phyloP scores from a whole-genome alignment of 2,113 vertebrate genomes.

The Gadus macrocephalus region DNA sequence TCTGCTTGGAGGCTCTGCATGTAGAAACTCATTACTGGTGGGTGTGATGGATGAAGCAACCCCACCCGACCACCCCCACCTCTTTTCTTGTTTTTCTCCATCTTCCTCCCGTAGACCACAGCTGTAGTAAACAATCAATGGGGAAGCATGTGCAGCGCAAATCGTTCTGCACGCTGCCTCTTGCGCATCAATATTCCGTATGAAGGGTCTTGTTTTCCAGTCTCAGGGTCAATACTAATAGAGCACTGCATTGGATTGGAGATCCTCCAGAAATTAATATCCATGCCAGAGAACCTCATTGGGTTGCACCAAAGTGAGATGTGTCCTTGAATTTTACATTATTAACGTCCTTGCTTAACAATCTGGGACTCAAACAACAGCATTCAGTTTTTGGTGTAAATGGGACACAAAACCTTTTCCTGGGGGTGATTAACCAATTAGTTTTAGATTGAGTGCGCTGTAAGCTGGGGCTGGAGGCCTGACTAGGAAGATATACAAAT shows the following conservation, averaged over 20 bases:
- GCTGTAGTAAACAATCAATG: constrained; percentile 68
- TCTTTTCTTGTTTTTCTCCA: constrained; percentile 7
- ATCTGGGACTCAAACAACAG: not conserved
- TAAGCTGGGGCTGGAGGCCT: too few species aligned
- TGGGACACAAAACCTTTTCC: too few species aligned
- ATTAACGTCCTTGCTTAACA: not conserved
- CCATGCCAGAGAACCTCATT: constrained; percentile 25
- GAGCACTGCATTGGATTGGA: constrained; percentile 45
- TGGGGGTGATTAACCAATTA: too few species aligned
- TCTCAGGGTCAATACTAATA: constrained; percentile 62
- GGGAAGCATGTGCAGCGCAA: constrained; percentile 59
- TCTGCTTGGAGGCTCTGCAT: constrained; percentile 51
- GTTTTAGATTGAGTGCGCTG: too few species aligned
- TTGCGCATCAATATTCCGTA: constrained; percentile 58
- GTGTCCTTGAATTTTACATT: constrained; percentile 22
- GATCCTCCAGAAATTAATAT: constrained; percentile 35
- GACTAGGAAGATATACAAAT: too few species aligned
- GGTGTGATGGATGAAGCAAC: constrained; percentile 55
- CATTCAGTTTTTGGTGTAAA: too few species aligned
- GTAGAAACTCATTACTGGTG: constrained; percentile 64
- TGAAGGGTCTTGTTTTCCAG: constrained; percentile 58
- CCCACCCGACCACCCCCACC: too few species aligned
- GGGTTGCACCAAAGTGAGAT: not conserved
- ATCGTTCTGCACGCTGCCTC: constrained; percentile 42
- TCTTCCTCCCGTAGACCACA: constrained; percentile 33